A percentile compares a stretch with the other conserved stretches of the same genome.
Evolutionary conservation across 2,888 invertebrate species (phyloP).

Genomic region (Brachyptera risi): DNA sequence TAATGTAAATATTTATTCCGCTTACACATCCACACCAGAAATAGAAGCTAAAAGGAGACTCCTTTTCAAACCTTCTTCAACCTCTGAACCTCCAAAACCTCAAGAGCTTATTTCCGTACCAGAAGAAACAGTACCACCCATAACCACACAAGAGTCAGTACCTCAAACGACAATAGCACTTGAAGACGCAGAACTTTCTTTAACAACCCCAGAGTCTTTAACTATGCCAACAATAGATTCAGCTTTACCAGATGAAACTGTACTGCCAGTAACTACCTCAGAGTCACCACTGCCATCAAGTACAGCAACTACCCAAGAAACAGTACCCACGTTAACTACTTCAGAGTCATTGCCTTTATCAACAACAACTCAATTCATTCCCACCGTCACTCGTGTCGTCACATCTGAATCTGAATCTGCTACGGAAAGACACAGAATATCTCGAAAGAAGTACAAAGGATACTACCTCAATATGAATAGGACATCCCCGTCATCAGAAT

Average conservation of each 20-base stretch:
- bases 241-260: no score
- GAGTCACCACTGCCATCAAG: neutral
- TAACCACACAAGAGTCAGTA: constrained; percentile 45
- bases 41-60: constrained; percentile 2
- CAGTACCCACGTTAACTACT: neutral
- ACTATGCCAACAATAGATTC: no score
- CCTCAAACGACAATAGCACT: neutral
- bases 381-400: constrained; percentile 46
- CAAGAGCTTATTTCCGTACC: constrained; percentile 23
- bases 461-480: constrained; percentile 16
- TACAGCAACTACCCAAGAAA: no score
- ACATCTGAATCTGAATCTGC: constrained; percentile 47
- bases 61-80: neutral
- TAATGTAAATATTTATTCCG: constrained; percentile 17
- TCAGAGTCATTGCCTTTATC: constrained; percentile 25
- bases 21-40: constrained; percentile 1
- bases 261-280: neutral
- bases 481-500: no score
- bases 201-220: no score
- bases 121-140: constrained; percentile 38
- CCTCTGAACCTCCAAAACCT: constrained; percentile 26
- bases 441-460: constrained; percentile 9
- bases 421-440: constrained; percentile 47
- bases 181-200: no score
- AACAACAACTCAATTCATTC: constrained; percentile 29